phyloP scores from a whole-genome alignment of 2,888 invertebrate genomes.

The Amphipoea oculea region DNA sequence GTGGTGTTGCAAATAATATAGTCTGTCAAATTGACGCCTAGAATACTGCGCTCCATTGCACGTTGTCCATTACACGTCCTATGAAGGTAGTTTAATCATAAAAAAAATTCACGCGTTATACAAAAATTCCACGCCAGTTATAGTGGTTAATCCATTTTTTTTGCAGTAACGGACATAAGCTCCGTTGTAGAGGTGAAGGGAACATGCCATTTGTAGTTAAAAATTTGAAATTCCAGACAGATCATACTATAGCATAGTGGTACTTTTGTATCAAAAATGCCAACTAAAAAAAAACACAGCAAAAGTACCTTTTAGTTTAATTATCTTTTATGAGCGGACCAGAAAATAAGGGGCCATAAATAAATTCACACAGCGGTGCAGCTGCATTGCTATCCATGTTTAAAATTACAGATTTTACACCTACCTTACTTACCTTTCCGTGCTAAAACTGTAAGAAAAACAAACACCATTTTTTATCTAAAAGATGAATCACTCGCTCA shows the following conservation, averaged over 20 bases:
- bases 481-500: slow-evolving; percentile 49
- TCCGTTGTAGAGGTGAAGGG: neutral
- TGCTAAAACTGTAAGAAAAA: slow-evolving; percentile 30
- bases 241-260: neutral
- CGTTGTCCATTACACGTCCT: neutral
- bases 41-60: too few relatives aligned
- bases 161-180: neutral
- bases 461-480: slow-evolving; percentile 19
- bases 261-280: neutral
- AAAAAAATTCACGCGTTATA: neutral
- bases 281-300: neutral
- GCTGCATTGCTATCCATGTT: slow-evolving; percentile 16
- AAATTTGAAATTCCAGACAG: neutral
- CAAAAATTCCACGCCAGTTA: neutral
- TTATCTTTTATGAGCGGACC: neutral
- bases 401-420: slow-evolving; percentile 29
- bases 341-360: too few relatives aligned
- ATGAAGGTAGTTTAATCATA: neutral
- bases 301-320: neutral
- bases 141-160: neutral
- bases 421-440: neutral
- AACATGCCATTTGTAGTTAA: neutral
- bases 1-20: too few relatives aligned
- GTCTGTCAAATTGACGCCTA: too few relatives aligned
- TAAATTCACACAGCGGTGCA: too few relatives aligned